A percentile compares a stretch with the other conserved stretches of the same genome.
phyloP scores from a whole-genome alignment of 2,113 vertebrate genomes.

The cat (Felis catus) region F.catus_Fca126_mat1.0 CM031412.1:212991001-212991500 shows the following conservation, averaged over 20 bases:
- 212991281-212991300: not conserved
- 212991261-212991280: not conserved
- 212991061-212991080: constrained; percentile 57
- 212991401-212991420: not conserved
- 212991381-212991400: not conserved
- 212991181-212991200: constrained; percentile 59
- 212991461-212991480: not conserved
- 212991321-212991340: not conserved
- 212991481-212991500: not conserved
- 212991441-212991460: not conserved
- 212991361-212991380: not conserved
- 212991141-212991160: constrained; percentile 64
- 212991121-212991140: constrained; percentile 63
- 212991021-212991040: not conserved
- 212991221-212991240: not conserved
- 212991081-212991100: constrained; percentile 56
- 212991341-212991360: not conserved
- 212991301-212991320: not conserved
- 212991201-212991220: not conserved
- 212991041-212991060: constrained; percentile 42
- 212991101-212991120: constrained; percentile 2
- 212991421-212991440: not conserved
- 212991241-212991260: not conserved
- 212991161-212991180: constrained; percentile 66
- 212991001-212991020: too few relatives aligned